Evolutionary conservation across 2,113 vertebrate genomes (phyloP).

Genomic region (Petaurus breviceps): DNA sequence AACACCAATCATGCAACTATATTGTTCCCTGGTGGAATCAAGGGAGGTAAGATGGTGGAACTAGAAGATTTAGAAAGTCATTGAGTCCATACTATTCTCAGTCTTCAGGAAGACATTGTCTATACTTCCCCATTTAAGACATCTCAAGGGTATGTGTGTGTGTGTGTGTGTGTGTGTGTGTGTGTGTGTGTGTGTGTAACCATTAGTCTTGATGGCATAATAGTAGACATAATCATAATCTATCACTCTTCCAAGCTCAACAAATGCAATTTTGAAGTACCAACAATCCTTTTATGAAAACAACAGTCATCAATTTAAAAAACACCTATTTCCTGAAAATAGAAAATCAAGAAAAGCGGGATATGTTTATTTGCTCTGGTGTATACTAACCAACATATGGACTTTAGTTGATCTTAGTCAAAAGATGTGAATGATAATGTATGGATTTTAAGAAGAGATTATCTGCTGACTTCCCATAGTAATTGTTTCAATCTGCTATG

Average conservation of each 20-base stretch:
- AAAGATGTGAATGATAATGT: neutral
- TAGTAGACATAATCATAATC: neutral
- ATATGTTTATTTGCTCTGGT: neutral
- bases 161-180: no score
- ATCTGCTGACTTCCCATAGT: neutral
- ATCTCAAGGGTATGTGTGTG: neutral
- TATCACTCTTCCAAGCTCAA: constrained; percentile 11
- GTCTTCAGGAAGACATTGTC: neutral
- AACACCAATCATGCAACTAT: neutral
- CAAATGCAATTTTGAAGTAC: constrained; percentile 5
- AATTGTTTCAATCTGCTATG: neutral
- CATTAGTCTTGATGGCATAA: neutral
- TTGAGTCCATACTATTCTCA: neutral
- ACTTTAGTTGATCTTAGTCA: neutral
- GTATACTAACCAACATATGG: neutral
- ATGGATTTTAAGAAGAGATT: neutral
- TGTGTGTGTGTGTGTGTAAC: neutral
- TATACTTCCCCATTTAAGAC: neutral
- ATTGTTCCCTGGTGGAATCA: neutral
- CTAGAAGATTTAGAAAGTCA: neutral
- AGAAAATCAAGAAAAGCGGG: neutral
- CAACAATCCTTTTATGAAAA: constrained; percentile 43
- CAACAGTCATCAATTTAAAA: constrained; percentile 32
- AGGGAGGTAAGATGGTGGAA: neutral
- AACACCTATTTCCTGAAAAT: neutral